phyloP scores from a whole-genome alignment of 2,113 vertebrate species.

The Ammospiza caudacuta region DNA sequence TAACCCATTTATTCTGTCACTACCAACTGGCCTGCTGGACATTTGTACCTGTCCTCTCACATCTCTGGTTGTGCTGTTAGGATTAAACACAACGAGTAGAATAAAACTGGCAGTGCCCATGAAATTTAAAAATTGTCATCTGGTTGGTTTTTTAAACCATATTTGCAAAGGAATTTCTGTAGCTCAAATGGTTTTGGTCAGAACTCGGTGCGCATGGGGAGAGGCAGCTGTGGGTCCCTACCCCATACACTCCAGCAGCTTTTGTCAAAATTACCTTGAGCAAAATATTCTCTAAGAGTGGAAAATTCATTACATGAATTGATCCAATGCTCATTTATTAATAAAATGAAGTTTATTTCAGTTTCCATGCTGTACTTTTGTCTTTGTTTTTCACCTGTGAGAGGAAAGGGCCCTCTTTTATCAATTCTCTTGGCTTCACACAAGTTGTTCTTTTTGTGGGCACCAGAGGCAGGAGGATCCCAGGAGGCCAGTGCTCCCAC shows the following conservation, averaged over 20 bases:
- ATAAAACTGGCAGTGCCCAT: not conserved
- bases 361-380: not conserved
- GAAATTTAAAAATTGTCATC: not conserved
- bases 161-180: not conserved
- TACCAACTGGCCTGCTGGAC: not conserved
- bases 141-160: too few relatives aligned
- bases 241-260: rapidly evolving
- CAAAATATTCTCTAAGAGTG: not conserved
- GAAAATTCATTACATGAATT: not conserved
- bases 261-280: not conserved
- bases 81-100: not conserved
- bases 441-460: not conserved
- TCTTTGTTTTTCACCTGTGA: not conserved
- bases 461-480: not conserved
- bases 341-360: not conserved
- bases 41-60: not conserved
- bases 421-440: not conserved
- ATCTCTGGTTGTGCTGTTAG: not conserved
- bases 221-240: not conserved
- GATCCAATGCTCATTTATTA: not conserved
- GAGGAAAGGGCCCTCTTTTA: not conserved
- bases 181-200: not conserved
- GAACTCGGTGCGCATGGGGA: not conserved
- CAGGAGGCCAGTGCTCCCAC: rapidly evolving
- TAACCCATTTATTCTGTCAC: not conserved